A percentile compares a stretch with the other conserved stretches of the same genome.
These are phyloP conservation scores for Lamellibrachia columna DNA, from an alignment of 2,888 invertebrate genomes.

Conservation along the genomic window DNA sequence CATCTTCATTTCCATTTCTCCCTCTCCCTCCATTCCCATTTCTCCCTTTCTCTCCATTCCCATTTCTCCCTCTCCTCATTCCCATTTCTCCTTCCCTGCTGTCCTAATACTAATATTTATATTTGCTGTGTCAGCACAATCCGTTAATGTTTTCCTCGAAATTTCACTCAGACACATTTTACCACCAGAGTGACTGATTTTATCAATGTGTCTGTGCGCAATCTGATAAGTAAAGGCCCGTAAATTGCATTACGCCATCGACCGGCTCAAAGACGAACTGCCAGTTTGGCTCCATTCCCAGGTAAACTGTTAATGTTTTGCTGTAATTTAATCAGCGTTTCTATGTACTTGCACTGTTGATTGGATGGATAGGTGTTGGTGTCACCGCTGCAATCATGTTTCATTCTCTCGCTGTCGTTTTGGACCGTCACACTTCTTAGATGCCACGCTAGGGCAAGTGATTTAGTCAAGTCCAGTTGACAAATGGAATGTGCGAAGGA, in stretches of 20 bases:
- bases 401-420: neutral
- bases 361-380: neutral
- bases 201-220: neutral
- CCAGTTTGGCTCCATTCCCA: neutral
- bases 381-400: neutral
- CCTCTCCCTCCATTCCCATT: neutral
- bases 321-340: neutral
- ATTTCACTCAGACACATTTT: constrained; percentile 12
- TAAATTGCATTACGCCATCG: neutral
- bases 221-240: neutral
- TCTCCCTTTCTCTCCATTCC: no score
- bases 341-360: neutral
- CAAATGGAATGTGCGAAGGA: neutral
- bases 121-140: neutral
- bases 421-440: neutral
- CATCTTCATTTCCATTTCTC: neutral
- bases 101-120: no score
- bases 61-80: no score
- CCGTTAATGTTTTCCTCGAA: neutral
- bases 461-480: neutral
- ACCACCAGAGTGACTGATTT: neutral
- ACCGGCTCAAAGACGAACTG: neutral
- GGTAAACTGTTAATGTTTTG: neutral
- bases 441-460: neutral
- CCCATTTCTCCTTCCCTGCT: no score